Evolutionary conservation across 2,113 vertebrate genomes (phyloP).

Genomic region (Podiceps cristatus): DNA sequence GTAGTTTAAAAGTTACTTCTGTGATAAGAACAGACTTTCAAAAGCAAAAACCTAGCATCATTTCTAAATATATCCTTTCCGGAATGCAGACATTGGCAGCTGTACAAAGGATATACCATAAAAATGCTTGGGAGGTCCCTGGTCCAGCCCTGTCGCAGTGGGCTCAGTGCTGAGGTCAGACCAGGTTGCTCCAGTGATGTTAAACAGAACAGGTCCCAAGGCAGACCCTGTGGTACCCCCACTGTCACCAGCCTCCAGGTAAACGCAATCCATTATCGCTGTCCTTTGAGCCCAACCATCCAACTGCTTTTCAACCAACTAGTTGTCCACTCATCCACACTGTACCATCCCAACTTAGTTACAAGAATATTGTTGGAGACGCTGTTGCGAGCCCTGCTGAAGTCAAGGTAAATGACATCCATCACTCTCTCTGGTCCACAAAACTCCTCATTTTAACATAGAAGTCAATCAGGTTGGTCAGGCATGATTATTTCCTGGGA

Average conservation of each 20-base stretch:
- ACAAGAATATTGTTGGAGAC: background rate
- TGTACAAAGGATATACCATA: background rate
- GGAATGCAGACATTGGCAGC: background rate
- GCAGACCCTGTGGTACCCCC: background rate
- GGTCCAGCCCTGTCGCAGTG: background rate
- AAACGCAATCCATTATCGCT: background rate
- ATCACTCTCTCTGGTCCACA: background rate
- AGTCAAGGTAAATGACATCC: background rate
- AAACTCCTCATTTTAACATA: background rate
- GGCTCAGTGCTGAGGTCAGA: background rate
- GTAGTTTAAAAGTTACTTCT: background rate
- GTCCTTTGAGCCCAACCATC: background rate
- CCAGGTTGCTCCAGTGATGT: background rate
- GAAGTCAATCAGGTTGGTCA: background rate
- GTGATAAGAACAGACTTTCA: background rate
- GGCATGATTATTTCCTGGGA: background rate
- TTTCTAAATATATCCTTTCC: background rate
- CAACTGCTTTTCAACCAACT: background rate
- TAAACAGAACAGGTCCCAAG: background rate
- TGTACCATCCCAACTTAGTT: background rate
- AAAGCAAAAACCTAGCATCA: background rate
- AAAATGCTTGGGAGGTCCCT: background rate
- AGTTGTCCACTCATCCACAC: background rate
- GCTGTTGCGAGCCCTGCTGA: background rate
- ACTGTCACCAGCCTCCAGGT: background rate